A percentile compares a stretch with the other conserved stretches of the same genome.
Conservation (phyloP, 2,888 invertebrate genomes). For the Nezara viridula region DNA sequence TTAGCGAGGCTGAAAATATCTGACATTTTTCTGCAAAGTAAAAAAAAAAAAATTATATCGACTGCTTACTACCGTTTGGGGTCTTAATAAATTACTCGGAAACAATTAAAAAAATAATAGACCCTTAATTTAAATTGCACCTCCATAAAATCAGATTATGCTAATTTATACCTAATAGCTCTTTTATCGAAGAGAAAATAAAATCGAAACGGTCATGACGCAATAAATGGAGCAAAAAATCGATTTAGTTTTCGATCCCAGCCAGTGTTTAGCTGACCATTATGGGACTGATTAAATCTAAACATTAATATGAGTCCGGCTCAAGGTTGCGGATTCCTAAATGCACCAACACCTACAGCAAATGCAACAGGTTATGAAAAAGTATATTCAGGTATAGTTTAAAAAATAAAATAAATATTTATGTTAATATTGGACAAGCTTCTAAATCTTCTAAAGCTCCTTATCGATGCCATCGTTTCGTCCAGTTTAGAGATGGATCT, state of each 20-base stretch:
- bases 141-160: not conserved
- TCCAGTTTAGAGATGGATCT: too few relatives aligned
- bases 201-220: not conserved
- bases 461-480: too few relatives aligned
- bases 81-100: not conserved
- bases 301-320: not conserved
- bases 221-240: not conserved
- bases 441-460: too few relatives aligned
- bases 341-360: not conserved
- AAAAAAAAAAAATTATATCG: not conserved
- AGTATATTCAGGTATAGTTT: not conserved
- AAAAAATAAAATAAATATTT: not conserved
- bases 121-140: not conserved
- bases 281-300: not conserved
- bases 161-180: not conserved
- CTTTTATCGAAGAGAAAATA: not conserved
- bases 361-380: not conserved
- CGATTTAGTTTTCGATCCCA: not conserved
- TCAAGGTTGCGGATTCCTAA: not conserved
- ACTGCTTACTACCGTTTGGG: not conserved
- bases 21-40: not conserved
- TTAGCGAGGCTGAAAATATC: not conserved
- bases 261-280: not conserved
- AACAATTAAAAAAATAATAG: not conserved
- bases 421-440: too few relatives aligned